Conservation (phyloP, 2,113 vertebrate genomes). For the Petaurus breviceps region DNA sequence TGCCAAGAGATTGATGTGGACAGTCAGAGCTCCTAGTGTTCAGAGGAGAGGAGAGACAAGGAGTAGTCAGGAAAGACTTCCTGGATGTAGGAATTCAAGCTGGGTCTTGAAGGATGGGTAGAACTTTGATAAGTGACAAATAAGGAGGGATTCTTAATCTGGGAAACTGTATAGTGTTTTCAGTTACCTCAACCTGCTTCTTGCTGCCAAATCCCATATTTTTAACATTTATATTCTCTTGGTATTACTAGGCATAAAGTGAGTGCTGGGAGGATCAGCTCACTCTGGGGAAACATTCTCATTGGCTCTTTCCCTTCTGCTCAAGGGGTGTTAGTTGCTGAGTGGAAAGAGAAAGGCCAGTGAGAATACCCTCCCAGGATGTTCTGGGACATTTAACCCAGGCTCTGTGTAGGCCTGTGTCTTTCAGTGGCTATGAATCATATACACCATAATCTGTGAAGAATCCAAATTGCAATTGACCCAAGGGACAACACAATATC, state of each 20-base stretch:
- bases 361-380: neutral
- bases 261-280: neutral
- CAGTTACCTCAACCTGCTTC: neutral
- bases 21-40: too few species aligned
- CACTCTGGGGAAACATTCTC: neutral
- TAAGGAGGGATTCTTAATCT: neutral
- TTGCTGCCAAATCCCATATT: neutral
- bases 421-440: neutral
- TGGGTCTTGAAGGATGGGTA: neutral
- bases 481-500: too few species aligned
- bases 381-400: neutral
- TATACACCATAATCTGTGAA: too few species aligned
- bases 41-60: neutral
- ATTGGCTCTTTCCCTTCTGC: neutral
- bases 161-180: neutral
- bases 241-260: neutral
- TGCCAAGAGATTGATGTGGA: too few species aligned
- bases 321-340: neutral
- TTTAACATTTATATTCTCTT: neutral
- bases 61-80: neutral
- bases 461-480: too few species aligned
- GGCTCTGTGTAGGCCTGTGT: neutral
- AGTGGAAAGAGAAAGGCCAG: neutral
- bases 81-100: neutral
- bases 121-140: neutral